phyloP scores from a whole-genome alignment of 2,113 vertebrate genomes.

The Alexandromys fortis region DNA sequence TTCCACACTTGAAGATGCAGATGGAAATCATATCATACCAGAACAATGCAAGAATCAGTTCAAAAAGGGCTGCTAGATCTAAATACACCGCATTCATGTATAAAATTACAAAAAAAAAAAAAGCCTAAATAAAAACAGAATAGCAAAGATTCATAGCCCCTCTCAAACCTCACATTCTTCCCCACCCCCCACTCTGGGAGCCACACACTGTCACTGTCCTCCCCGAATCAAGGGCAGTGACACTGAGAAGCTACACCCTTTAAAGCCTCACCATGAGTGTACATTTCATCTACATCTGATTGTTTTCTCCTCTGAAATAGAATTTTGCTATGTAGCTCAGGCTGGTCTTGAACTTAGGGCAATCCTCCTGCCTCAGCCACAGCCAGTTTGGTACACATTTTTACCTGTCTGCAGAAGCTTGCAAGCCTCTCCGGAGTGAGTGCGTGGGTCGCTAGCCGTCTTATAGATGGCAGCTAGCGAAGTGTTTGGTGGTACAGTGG shows the following conservation, averaged over 20 bases:
- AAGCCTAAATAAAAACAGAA: not conserved
- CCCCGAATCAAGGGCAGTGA: not conserved
- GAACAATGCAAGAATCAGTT: slow-evolving; percentile 64
- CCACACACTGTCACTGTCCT: not conserved
- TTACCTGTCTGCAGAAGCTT: not conserved
- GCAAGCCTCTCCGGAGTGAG: not conserved
- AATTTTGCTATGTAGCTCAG: not conserved
- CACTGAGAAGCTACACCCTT: slow-evolving; percentile 18
- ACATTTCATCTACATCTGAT: slow-evolving; percentile 58
- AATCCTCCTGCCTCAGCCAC: not conserved
- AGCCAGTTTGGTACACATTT: not conserved
- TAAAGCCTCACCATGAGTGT: slow-evolving; percentile 76
- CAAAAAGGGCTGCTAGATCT: not conserved
- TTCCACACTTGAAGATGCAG: slow-evolving; percentile 83
- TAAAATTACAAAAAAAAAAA: not conserved
- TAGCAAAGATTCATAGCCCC: not conserved
- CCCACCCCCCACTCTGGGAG: not conserved
- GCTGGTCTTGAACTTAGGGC: not conserved
- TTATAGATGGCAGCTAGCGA: not conserved
- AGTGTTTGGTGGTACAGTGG: not conserved
- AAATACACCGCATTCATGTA: not conserved
- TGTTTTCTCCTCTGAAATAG: not conserved
- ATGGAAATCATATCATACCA: slow-evolving; percentile 56
- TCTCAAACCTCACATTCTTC: not conserved
- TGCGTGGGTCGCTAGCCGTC: not conserved